These are phyloP conservation scores for Muscicapa adusta DNA, from an alignment of 2,113 vertebrate genomes.

Conservation along the genomic window DNA sequence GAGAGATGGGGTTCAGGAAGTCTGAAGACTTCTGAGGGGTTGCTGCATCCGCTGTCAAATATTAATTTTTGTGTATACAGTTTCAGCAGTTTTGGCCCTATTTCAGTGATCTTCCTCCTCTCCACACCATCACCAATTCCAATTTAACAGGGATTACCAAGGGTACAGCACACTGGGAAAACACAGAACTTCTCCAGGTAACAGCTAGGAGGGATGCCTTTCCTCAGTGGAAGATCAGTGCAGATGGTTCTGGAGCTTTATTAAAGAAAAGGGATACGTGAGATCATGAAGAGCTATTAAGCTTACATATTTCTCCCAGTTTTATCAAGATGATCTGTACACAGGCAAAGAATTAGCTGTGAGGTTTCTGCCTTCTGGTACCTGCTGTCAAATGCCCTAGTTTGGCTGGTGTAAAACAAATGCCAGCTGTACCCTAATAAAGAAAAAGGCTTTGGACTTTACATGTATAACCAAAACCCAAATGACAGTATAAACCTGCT, in stretches of 20 bases:
- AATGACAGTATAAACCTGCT: neutral
- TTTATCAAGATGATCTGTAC: neutral
- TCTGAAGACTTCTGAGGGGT: neutral
- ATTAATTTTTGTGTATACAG: neutral
- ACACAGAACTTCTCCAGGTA: neutral
- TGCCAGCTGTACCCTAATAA: constrained; percentile 35
- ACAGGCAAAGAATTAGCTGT: neutral
- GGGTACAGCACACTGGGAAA: neutral
- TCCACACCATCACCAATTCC: neutral
- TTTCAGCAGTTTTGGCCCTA: neutral
- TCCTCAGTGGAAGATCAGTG: neutral
- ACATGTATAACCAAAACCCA: neutral
- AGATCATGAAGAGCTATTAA: neutral
- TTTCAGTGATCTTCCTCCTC: neutral
- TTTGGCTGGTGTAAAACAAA: neutral
- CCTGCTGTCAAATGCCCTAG: constrained; percentile 43
- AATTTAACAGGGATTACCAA: neutral
- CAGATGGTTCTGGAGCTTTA: neutral
- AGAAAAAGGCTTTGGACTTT: neutral
- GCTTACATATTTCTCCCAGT: neutral
- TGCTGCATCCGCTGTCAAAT: neutral
- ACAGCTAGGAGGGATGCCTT: neutral
- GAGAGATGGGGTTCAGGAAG: neutral
- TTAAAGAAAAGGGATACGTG: neutral
- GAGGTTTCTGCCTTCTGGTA: constrained; percentile 7